Percentiles rank a stretch among this genome's conserved stretches.
phyloP scores from a whole-genome alignment of 2,113 vertebrate genomes.

The Crotalus tigris region DNA sequence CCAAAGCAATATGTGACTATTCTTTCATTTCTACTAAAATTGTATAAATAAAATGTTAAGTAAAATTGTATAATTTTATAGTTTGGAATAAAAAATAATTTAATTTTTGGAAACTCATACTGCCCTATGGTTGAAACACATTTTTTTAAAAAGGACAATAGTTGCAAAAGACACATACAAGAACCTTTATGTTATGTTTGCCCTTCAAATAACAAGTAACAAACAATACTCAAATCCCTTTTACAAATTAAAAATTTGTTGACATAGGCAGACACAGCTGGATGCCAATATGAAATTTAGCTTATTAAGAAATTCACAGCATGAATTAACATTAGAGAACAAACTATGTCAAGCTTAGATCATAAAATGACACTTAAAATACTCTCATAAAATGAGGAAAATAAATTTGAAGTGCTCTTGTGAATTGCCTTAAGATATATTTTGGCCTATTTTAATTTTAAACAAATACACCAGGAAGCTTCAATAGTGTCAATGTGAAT shows the following conservation, averaged over 20 bases:
- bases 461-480: conserved; percentile 2
- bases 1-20: background rate
- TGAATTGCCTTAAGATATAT: conserved; percentile 33
- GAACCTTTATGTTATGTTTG: conserved; percentile 34
- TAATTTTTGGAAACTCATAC: conserved; percentile 40
- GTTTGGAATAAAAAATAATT: conserved; percentile 1
- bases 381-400: conserved; percentile 32
- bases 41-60: background rate
- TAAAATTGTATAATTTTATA: background rate
- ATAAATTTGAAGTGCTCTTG: conserved; percentile 12
- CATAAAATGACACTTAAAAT: conserved; percentile 47
- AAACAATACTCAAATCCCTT: conserved; percentile 48
- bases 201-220: conserved; percentile 32
- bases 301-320: conserved; percentile 60
- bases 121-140: conserved; percentile 32
- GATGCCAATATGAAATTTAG: conserved; percentile 59
- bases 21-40: conserved; percentile 36
- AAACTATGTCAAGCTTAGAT: conserved; percentile 39
- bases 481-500: background rate
- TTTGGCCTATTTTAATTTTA: conserved; percentile 22
- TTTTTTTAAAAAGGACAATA: conserved; percentile 31
- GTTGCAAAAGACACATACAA: conserved; percentile 30
- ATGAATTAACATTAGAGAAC: conserved; percentile 56
- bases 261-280: conserved; percentile 57
- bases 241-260: conserved; percentile 50